phyloP scores from a whole-genome alignment of 2,797 vertebrate species.

The Pelobates cultripes region DNA sequence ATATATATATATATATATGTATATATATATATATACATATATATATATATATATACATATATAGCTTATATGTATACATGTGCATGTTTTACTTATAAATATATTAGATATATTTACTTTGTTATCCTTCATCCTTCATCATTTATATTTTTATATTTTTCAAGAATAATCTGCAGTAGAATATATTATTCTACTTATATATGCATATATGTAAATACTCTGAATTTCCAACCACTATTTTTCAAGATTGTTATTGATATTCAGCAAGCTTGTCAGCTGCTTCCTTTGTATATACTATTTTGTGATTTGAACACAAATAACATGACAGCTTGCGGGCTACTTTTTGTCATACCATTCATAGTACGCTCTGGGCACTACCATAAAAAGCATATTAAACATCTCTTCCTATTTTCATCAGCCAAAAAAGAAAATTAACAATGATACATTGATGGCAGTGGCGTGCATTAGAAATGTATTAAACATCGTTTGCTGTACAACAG shows the following conservation, averaged over 20 bases:
- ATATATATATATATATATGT: no score
- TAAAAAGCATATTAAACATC: conserved; percentile 68
- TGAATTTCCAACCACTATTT: no score
- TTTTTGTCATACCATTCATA: conserved; percentile 66
- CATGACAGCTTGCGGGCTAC: conserved; percentile 65
- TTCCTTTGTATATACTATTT: conserved; percentile 63
- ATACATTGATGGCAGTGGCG: conserved; percentile 60
- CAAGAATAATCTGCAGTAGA: no score
- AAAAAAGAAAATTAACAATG: conserved; percentile 63
- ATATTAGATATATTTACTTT: no score
- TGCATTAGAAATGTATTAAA: conserved; percentile 36
- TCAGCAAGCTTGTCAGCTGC: conserved; percentile 65
- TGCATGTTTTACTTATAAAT: no score
- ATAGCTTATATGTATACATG: no score
- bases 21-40: no score
- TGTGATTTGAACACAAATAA: conserved; percentile 66
- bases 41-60: no score
- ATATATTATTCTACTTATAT: no score
- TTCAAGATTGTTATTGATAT: conserved; percentile 58
- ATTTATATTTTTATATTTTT: no score
- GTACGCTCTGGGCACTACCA: conserved; percentile 65
- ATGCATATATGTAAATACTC: no score
- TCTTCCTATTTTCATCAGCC: conserved; percentile 65
- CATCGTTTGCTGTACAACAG: conserved; percentile 15
- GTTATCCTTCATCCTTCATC: no score